Evolutionary conservation across 2,888 invertebrate genomes (phyloP).

Genomic region (Apamea anceps): DNA sequence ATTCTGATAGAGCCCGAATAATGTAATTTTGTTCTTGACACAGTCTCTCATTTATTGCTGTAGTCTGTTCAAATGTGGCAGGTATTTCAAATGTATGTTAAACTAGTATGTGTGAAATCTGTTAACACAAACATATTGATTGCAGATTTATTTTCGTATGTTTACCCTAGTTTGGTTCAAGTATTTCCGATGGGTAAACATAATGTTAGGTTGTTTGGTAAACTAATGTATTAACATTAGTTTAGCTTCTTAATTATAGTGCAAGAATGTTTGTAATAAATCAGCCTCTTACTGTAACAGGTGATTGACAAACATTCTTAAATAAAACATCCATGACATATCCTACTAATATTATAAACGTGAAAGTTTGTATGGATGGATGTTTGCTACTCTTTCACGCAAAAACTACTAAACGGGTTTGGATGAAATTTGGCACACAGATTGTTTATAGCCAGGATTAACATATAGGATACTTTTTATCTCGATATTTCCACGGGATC

Average conservation of each 20-base stretch:
- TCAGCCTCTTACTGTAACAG: not conserved
- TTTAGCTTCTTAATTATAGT: slow-evolving; percentile 41
- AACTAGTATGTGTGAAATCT: slow-evolving; percentile 30
- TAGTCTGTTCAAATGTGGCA: not conserved
- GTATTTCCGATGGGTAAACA: slow-evolving; percentile 48
- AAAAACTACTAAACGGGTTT: too few species aligned
- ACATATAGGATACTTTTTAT: too few species aligned
- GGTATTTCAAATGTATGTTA: slow-evolving; percentile 35
- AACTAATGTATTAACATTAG: slow-evolving; percentile 33
- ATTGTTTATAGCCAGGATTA: too few species aligned
- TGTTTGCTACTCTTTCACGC: too few species aligned
- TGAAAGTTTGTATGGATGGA: too few species aligned
- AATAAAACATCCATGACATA: not conserved
- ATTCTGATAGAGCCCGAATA: not conserved
- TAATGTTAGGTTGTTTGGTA: slow-evolving; percentile 24
- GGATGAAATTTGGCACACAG: too few species aligned
- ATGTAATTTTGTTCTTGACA: not conserved
- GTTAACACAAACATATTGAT: slow-evolving; percentile 43
- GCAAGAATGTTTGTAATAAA: slow-evolving; percentile 1
- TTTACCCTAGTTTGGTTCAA: slow-evolving; percentile 39
- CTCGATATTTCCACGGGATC: too few species aligned
- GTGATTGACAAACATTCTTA: not conserved
- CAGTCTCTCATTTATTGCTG: not conserved
- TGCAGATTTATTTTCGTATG: slow-evolving; percentile 61
- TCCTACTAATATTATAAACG: too few species aligned